Base-by-base conservation (phyloP, 1,140 invertebrate species). In the Drosophila elegans region DNA sequence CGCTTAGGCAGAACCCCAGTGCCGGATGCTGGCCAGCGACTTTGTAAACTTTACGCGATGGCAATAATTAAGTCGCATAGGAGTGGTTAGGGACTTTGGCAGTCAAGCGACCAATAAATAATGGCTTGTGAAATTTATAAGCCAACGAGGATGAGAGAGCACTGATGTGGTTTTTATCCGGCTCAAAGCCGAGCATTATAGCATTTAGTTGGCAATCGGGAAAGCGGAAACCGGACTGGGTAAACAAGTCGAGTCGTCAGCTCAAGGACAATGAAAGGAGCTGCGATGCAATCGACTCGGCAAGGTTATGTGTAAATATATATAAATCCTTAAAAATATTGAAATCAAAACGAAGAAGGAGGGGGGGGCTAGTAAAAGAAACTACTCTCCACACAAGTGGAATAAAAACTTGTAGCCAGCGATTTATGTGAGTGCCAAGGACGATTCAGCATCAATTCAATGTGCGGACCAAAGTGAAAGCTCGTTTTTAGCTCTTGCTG, bases 51-150 rank as follows among this genome's bases (percentile, higher is more conserved):
- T 86, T 77, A 72, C 71, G 54, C 51, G 74, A 60, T 67, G 66
- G 67, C 72, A 83, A 83, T 86, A 86, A 86, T 86, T 86, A 86
- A 74, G 59, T 69, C 60, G 49, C 63, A 36, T 44, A 36, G 71
- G 55, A 62, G 42, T 32, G 41, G 39, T 21, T 16, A 44, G 56
- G 54, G 61, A 32, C 49, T 54, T 57, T 49, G 49, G 11, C 75
- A 44, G 34, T 54, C 57, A 38, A 57, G 29, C 41, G 55, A 60
- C 60, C 73, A 60, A 80, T 66, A 81, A 81, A 80, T 75, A 80
- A 61, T 85, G 59, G 46, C 62, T 56, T 45, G 41, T 59, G 25
- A 76, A 79, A 75, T 64, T 61, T 80, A 66, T 74, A 84, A 84
- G 55, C 60, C 73, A 32, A 32, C 13, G 39, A 39, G 52, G 45